phyloP scores from a whole-genome alignment of 2,888 invertebrate species.

The Tribolium freemani region DNA sequence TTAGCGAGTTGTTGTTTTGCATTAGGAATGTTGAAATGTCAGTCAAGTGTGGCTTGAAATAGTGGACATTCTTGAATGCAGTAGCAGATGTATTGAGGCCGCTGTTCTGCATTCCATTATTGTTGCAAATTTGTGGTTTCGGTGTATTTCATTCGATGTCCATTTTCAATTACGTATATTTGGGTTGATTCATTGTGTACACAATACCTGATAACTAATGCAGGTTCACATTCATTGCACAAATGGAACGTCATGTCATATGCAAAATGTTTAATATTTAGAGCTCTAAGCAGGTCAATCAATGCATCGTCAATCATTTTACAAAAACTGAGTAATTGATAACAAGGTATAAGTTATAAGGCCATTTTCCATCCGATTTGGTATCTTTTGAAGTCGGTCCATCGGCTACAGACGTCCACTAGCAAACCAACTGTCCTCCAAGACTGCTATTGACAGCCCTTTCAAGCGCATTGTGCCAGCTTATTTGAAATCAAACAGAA shows the following conservation, averaged over 20 bases:
- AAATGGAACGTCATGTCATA: slow-evolving; percentile 9
- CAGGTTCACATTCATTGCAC: background rate
- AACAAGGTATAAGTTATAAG: slow-evolving; percentile 29
- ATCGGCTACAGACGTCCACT: slow-evolving; percentile 45
- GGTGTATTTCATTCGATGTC: slow-evolving; percentile 26
- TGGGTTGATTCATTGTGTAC: slow-evolving; percentile 15
- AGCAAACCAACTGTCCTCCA: slow-evolving; percentile 26
- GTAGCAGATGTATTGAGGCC: background rate
- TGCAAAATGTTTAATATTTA: slow-evolving; percentile 10
- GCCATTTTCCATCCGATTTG: slow-evolving; percentile 45
- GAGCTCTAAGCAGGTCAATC: background rate
- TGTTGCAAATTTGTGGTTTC: slow-evolving; percentile 3
- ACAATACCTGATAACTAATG: slow-evolving; percentile 27
- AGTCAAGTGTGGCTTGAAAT: slow-evolving; percentile 1
- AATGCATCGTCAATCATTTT: background rate
- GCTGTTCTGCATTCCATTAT: slow-evolving; percentile 6
- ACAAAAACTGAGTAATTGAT: background rate
- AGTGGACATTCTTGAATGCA: slow-evolving; percentile 16
- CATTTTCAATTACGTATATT: slow-evolving; percentile 28
- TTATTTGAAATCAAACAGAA: slow-evolving; percentile 43
- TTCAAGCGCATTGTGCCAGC: slow-evolving; percentile 40
- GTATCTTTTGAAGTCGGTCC: slow-evolving; percentile 41
- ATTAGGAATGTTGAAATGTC: background rate
- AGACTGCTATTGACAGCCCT: slow-evolving; percentile 44
- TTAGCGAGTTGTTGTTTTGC: slow-evolving; percentile 3